phyloP scores from a whole-genome alignment of 2,888 invertebrate species.

The Drosophila pegasa region DNA sequence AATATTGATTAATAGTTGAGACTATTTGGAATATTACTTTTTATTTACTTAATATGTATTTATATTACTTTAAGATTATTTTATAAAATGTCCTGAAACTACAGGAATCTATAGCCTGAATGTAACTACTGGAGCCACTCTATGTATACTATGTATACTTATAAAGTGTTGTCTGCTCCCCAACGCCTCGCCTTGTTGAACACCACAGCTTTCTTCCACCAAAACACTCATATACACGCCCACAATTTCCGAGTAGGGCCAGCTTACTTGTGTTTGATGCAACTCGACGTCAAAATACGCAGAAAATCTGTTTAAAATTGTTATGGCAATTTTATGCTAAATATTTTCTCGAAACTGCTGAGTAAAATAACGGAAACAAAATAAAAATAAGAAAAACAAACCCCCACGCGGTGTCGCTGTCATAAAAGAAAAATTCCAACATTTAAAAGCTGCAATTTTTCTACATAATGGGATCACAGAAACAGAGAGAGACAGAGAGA shows the following conservation, averaged over 20 bases:
- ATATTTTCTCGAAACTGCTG: slow-evolving; percentile 46
- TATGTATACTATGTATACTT: background rate
- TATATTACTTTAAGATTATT: no score
- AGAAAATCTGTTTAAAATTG: slow-evolving; percentile 75
- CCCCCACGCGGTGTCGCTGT: slow-evolving; percentile 41
- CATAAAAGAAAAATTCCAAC: slow-evolving; percentile 63
- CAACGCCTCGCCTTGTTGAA: background rate
- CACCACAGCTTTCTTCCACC: background rate
- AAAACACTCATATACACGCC: background rate
- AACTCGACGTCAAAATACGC: slow-evolving; percentile 38
- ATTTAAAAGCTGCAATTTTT: slow-evolving; percentile 71
- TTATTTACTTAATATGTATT: no score
- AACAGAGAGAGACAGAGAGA: no score
- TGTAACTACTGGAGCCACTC: background rate
- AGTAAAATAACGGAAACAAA: slow-evolving; percentile 25
- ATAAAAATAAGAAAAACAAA: slow-evolving; percentile 26
- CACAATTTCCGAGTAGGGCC: background rate
- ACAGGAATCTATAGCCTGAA: background rate
- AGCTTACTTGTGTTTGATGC: background rate
- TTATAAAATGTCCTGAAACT: background rate
- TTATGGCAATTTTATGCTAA: slow-evolving; percentile 76
- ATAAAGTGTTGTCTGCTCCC: background rate
- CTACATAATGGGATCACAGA: slow-evolving; percentile 64
- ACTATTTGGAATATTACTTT: no score
- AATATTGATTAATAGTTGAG: background rate